Evolutionary conservation across 2,797 vertebrate genomes (phyloP).

Genomic region (Sebastes steindachneri): DNA sequence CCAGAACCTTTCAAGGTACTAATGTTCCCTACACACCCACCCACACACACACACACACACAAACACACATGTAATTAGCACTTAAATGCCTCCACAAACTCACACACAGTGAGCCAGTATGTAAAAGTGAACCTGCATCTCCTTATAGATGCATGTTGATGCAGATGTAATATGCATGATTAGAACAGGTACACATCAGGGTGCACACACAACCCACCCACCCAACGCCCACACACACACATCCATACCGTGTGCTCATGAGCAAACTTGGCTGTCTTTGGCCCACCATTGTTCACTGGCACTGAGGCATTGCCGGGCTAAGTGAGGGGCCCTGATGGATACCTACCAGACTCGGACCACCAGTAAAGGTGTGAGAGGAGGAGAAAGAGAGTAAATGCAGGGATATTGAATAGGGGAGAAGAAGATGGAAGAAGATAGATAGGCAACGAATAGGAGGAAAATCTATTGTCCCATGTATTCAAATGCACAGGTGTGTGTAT

Average conservation of each 20-base stretch:
- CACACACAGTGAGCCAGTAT: slow-evolving; percentile 36
- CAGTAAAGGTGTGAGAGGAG: slow-evolving; percentile 75
- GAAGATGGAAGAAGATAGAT: slow-evolving; percentile 68
- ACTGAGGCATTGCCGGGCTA: slow-evolving; percentile 77
- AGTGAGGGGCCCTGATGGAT: slow-evolving; percentile 87
- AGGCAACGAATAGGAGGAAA: slow-evolving; percentile 23
- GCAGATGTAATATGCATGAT: slow-evolving; percentile 77
- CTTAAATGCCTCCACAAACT: slow-evolving; percentile 25
- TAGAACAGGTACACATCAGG: slow-evolving; percentile 55
- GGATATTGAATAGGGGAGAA: slow-evolving; percentile 61
- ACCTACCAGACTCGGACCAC: slow-evolving; percentile 81
- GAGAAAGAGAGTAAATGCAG: slow-evolving; percentile 49
- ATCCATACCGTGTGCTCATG: slow-evolving; percentile 30
- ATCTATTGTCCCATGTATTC: slow-evolving; percentile 52
- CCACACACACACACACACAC: not conserved
- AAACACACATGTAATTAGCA: slow-evolving; percentile 25
- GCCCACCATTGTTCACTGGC: slow-evolving; percentile 75
- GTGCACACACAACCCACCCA: slow-evolving; percentile 29
- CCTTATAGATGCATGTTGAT: slow-evolving; percentile 60
- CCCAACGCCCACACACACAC: slow-evolving; percentile 21
- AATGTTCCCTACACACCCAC: slow-evolving; percentile 19
- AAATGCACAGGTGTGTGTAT: slow-evolving; percentile 68
- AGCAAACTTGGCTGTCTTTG: slow-evolving; percentile 71
- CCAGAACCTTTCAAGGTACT: slow-evolving; percentile 68
- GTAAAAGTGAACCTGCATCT: slow-evolving; percentile 65